phyloP scores from a whole-genome alignment of 1,140 invertebrate genomes.

The Littorina saxatilis region DNA sequence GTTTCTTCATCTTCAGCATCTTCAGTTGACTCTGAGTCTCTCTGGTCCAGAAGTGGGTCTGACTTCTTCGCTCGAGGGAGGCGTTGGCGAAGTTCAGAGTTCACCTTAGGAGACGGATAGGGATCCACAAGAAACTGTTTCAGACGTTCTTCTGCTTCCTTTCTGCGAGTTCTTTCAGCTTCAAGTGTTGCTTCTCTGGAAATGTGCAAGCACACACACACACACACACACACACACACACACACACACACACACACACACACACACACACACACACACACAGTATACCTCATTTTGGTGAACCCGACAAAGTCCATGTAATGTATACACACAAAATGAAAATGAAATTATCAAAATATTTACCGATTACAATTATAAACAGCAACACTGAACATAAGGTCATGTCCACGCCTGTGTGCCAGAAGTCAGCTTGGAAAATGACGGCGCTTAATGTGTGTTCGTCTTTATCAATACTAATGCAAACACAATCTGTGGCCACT shows the following conservation, averaged over 20 bases:
- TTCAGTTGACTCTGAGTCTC: neutral
- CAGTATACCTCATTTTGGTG: neutral
- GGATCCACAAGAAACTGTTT: conserved; percentile 40
- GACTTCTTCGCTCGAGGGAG: conserved; percentile 48
- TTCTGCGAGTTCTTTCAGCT: conserved; percentile 39
- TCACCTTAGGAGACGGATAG: conserved; percentile 42
- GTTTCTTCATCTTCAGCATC: neutral
- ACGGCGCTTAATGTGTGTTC: no score
- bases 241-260: neutral
- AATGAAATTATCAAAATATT: no score
- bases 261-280: neutral
- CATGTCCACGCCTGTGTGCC: no score
- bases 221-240: neutral
- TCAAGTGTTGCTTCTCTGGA: conserved; percentile 44
- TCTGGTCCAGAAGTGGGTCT: conserved; percentile 42
- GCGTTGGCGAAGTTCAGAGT: conserved; percentile 47
- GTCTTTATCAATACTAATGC: neutral
- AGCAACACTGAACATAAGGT: no score
- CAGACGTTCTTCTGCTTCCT: conserved; percentile 43
- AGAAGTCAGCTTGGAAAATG: no score
- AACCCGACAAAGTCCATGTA: no score
- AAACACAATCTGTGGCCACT: conserved; percentile 23
- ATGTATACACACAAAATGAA: no score
- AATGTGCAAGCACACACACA: no score
- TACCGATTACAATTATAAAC: no score